Evolutionary conservation across 2,113 vertebrate genomes (phyloP), one percentile per base, ranked within the genome.

Genomic region (Lonchura striata): DNA sequence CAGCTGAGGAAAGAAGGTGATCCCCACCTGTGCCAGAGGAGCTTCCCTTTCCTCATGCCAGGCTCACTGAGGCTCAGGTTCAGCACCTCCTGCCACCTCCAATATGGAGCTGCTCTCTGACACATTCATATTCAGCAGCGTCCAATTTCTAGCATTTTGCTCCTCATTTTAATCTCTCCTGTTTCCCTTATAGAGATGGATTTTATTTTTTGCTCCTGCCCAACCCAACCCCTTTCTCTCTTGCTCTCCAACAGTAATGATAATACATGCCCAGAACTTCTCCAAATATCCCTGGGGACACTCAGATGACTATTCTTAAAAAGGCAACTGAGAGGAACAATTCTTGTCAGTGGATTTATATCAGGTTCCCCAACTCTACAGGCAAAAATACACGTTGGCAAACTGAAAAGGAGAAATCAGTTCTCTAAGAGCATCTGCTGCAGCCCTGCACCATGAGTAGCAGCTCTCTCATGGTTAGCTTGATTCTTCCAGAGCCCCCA

Each of bases 281-380:
- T 63, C 42, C 42, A 46, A 12, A 41, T 4, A 22, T 15, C 89
- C 23, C 49, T 35, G 37, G 5, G 66, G 57, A 42, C 75, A 50
- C 41, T 52, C 65, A 65, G 37, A 46, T 3, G 2, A 53, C 23
- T 53, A 39, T 39, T 81, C 52, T 53, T n/a, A 66, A 56, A 47
- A 74, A 52, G 47, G n/a, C 47, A 86, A 49, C 25, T 12, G 4
- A 86, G 49, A 76, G 66, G 14, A 76, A 70, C 11, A 57, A 37
- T 54, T 49, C 47, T 70, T 61, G 44, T 23, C 49, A 52, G 52
- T 21, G 70, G 24, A 56, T 82, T 94, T 64, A n/a, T 18, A 60
- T 6, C 39, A 31, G 68, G 22, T 42, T 77, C 24, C 37, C 5
- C 30, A 61, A 6, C 17, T 72, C 46, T 59, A 54, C 0, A 0